These are phyloP conservation scores for Squalus acanthias DNA, from an alignment of 2,797 vertebrate genomes.

Conservation along the genomic window DNA sequence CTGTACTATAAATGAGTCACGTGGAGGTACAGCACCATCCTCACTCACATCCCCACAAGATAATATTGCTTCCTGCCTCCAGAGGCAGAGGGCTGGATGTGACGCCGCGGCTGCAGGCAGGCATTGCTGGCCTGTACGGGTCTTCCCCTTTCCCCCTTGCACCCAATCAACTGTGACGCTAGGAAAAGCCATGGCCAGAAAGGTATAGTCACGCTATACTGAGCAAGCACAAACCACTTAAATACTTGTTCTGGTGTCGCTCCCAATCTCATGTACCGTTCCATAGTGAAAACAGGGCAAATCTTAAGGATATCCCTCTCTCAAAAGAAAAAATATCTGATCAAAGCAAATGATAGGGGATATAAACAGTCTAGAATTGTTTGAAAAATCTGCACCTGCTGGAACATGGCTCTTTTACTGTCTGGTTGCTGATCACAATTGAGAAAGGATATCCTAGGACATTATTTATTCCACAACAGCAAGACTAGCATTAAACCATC, in stretches of 20 bases:
- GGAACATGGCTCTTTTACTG: not conserved
- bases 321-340: not conserved
- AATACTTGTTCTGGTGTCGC: not conserved
- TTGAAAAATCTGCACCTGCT: not conserved
- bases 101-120: not conserved
- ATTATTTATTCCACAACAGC: not conserved
- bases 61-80: not conserved
- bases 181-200: not conserved
- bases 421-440: not conserved
- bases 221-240: not conserved
- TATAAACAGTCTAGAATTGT: not conserved
- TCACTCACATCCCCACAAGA: not conserved
- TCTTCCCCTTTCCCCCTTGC: not conserved
- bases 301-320: not conserved
- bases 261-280: not conserved
- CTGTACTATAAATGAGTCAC: not conserved
- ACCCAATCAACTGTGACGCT: not conserved
- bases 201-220: not conserved
- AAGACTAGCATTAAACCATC: not conserved
- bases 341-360: not conserved
- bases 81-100: not conserved
- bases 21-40: not conserved
- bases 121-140: not conserved
- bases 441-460: not conserved
- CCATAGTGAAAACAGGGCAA: not conserved